Evolutionary conservation across 2,113 vertebrate species (phyloP).

Genomic region (Sander lucioperca): DNA sequence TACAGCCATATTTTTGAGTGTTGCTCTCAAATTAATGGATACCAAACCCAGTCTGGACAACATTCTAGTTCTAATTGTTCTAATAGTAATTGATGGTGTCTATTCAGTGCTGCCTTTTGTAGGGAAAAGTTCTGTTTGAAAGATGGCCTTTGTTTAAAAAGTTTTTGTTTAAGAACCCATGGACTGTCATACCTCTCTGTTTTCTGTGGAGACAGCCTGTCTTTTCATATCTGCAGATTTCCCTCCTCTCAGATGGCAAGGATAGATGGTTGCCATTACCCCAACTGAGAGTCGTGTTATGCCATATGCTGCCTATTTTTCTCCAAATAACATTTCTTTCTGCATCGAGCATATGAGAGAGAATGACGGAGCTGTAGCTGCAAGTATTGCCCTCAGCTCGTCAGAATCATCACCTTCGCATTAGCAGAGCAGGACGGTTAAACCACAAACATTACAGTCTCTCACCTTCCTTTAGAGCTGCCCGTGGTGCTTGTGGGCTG

Average conservation of each 20-base stretch:
- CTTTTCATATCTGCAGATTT: slow-evolving; percentile 53
- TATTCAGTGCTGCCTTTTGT: slow-evolving; percentile 20
- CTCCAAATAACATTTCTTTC: slow-evolving; percentile 50
- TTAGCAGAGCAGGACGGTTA: slow-evolving; percentile 42
- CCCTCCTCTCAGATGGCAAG: slow-evolving; percentile 46
- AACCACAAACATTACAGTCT: slow-evolving; percentile 54
- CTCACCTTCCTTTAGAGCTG: slow-evolving; percentile 58
- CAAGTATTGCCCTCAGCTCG: slow-evolving; percentile 27
- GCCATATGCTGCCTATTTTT: slow-evolving; percentile 68
- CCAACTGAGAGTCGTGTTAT: slow-evolving; percentile 53
- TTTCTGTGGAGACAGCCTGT: slow-evolving; percentile 47
- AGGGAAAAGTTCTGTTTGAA: slow-evolving; percentile 35
- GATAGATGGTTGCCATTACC: slow-evolving; percentile 70
- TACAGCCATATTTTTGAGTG: slow-evolving; percentile 28
- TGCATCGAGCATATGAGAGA: slow-evolving; percentile 2
- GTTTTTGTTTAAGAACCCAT: slow-evolving; percentile 30
- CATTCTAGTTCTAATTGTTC: slow-evolving; percentile 11
- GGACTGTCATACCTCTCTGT: slow-evolving; percentile 32
- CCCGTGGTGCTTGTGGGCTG: slow-evolving; percentile 42
- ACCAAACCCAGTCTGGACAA: slow-evolving; percentile 43
- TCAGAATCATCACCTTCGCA: slow-evolving; percentile 55
- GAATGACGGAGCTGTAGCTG: slow-evolving; percentile 1
- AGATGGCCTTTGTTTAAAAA: slow-evolving; percentile 21
- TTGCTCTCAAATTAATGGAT: slow-evolving; percentile 46
- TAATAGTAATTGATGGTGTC: slow-evolving; percentile 37